These are phyloP conservation scores for Eucidaris tribuloides DNA, from an alignment of 35 echinoderm and acorn worm genomes.

Conservation along the genomic window DNA sequence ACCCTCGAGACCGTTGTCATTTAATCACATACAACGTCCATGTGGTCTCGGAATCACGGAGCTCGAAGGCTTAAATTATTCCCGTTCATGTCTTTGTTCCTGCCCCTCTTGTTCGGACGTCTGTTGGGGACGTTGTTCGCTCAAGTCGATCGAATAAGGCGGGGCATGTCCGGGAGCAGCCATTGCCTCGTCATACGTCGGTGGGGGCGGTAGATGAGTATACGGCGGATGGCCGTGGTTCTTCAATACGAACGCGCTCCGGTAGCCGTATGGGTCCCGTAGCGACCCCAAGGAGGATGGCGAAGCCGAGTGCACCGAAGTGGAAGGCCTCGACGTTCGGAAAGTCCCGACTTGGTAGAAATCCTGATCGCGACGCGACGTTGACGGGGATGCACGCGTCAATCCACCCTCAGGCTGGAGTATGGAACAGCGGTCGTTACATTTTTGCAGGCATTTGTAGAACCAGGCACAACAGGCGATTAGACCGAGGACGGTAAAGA, in stretches of 20 bases:
- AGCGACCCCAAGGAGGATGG: background rate
- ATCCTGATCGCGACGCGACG: background rate
- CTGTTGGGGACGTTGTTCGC: no score
- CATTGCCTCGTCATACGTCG: conserved; percentile 42
- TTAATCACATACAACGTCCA: no score
- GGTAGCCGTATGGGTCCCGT: background rate
- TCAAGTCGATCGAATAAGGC: no score
- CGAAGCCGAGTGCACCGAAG: background rate
- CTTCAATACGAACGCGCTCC: conserved; percentile 11
- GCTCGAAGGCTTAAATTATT: no score
- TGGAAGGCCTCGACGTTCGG: background rate
- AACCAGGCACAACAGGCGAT: conserved; percentile 63
- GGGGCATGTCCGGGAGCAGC: background rate
- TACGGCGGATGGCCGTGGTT: conserved; percentile 1
- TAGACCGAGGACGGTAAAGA: conserved; percentile 43
- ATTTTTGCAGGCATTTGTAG: conserved; percentile 57
- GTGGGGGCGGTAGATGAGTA: conserved; percentile 37
- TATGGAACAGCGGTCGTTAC: conserved; percentile 25
- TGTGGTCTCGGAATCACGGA: no score
- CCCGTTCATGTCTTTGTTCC: no score
- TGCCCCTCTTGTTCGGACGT: no score
- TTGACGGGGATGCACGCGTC: background rate
- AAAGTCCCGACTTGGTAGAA: background rate
- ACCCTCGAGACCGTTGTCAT: no score
- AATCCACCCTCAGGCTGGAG: background rate